A percentile compares a stretch with the other conserved stretches of the same genome.
Conservation (phyloP, 2,113 vertebrate genomes). For the Pavo muticus region DNA sequence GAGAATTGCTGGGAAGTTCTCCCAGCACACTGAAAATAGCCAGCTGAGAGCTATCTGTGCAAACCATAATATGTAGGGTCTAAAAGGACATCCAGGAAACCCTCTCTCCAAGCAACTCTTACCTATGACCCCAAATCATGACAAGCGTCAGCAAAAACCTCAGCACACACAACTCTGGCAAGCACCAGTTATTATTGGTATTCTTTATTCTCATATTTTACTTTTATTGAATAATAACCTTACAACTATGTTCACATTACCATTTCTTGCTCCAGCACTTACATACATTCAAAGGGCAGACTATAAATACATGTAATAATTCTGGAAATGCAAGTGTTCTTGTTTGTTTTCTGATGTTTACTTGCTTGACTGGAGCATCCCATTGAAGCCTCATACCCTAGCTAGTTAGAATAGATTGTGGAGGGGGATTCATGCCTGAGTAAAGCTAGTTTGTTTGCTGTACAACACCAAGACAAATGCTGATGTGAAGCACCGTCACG, state of each 20-base stretch:
- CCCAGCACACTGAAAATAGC: background rate
- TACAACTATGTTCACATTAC: background rate
- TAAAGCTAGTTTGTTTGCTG: constrained; percentile 35
- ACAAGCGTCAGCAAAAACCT: background rate
- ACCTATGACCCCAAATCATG: background rate
- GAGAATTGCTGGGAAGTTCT: background rate
- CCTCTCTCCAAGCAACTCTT: background rate
- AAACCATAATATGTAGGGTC: background rate
- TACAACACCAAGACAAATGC: constrained; percentile 47
- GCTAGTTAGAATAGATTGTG: constrained; percentile 49
- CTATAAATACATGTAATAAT: constrained; percentile 19
- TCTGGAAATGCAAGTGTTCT: constrained; percentile 43
- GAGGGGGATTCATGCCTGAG: constrained; percentile 30
- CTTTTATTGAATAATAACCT: background rate
- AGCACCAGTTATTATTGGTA: background rate
- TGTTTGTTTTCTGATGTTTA: constrained; percentile 64
- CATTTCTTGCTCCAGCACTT: background rate
- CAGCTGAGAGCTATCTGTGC: rapidly evolving
- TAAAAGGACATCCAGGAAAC: background rate
- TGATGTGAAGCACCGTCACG: background rate
- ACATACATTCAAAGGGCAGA: background rate
- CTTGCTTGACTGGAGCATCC: constrained; percentile 66
- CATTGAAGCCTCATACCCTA: constrained; percentile 15
- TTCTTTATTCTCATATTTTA: background rate
- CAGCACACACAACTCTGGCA: background rate